Percentiles rank a stretch among this genome's conserved stretches.
These are phyloP conservation scores for Crepidodera aurea DNA, from an alignment of 2,888 invertebrate species.

Conservation along the genomic window DNA sequence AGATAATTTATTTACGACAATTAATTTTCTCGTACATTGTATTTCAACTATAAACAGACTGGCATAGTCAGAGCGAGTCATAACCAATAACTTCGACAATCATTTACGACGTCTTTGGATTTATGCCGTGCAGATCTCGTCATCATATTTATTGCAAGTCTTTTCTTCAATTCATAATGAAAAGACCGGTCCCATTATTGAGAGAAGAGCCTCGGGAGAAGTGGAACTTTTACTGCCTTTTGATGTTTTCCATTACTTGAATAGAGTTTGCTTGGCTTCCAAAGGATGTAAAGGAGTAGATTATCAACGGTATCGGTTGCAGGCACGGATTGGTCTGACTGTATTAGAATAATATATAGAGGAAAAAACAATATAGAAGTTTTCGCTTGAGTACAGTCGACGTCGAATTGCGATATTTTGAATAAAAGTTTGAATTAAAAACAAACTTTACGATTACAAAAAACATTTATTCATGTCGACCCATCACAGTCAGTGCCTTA, in stretches of 20 bases:
- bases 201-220: slow-evolving; percentile 16
- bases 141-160: slow-evolving; percentile 24
- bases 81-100: slow-evolving; percentile 8
- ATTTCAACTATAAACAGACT: neutral
- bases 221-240: slow-evolving; percentile 30
- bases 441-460: too few species aligned
- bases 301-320: slow-evolving; percentile 23
- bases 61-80: neutral
- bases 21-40: neutral
- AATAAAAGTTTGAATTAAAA: too few species aligned
- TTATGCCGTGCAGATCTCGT: slow-evolving; percentile 9
- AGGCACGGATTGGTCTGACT: slow-evolving; percentile 14
- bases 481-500: too few species aligned
- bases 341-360: neutral
- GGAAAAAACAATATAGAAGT: neutral
- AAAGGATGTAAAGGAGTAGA: slow-evolving; percentile 25
- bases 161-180: slow-evolving; percentile 27
- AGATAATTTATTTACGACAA: too few species aligned
- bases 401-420: too few species aligned
- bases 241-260: slow-evolving; percentile 29
- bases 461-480: too few species aligned
- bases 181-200: slow-evolving; percentile 28
- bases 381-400: too few species aligned
- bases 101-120: slow-evolving; percentile 11
- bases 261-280: slow-evolving; percentile 24